A percentile compares a stretch with the other conserved stretches of the same genome.
These are phyloP conservation scores for Stenurella melanura DNA, from an alignment of 2,888 invertebrate species.

Conservation along the genomic window DNA sequence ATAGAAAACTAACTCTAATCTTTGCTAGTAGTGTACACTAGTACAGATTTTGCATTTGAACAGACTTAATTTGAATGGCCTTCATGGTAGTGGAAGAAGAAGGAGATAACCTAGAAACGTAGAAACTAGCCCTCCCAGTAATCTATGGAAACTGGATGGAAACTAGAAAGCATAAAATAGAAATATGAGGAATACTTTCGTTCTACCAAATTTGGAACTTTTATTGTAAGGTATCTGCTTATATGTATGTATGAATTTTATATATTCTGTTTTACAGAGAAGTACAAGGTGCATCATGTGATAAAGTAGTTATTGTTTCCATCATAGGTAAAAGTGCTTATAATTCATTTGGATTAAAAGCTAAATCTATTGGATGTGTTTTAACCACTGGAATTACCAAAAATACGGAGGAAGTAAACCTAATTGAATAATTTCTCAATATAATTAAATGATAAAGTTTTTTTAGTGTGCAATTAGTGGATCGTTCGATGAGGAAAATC, in stretches of 20 bases:
- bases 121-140: too few species aligned
- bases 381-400: slow-evolving; percentile 69
- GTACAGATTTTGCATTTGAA: too few species aligned
- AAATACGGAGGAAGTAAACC: slow-evolving; percentile 64
- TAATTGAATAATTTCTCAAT: neutral
- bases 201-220: slow-evolving; percentile 57
- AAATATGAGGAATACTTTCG: slow-evolving; percentile 59
- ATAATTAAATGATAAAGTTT: neutral
- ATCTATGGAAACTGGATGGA: neutral
- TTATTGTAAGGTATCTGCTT: slow-evolving; percentile 55
- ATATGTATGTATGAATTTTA: neutral
- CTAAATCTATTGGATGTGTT: slow-evolving; percentile 76
- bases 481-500: slow-evolving; percentile 75
- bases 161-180: neutral
- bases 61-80: too few species aligned
- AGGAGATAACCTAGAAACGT: neutral
- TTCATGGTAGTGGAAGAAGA: too few species aligned
- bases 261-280: slow-evolving; percentile 60
- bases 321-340: slow-evolving; percentile 83
- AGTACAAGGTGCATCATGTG: slow-evolving; percentile 62
- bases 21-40: too few species aligned
- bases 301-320: slow-evolving; percentile 82
- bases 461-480: slow-evolving; percentile 70
- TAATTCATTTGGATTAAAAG: slow-evolving; percentile 79
- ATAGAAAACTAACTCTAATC: too few species aligned